Conservation (phyloP, 1,140 invertebrate genomes). For the Heliconius eleuchia region DNA sequence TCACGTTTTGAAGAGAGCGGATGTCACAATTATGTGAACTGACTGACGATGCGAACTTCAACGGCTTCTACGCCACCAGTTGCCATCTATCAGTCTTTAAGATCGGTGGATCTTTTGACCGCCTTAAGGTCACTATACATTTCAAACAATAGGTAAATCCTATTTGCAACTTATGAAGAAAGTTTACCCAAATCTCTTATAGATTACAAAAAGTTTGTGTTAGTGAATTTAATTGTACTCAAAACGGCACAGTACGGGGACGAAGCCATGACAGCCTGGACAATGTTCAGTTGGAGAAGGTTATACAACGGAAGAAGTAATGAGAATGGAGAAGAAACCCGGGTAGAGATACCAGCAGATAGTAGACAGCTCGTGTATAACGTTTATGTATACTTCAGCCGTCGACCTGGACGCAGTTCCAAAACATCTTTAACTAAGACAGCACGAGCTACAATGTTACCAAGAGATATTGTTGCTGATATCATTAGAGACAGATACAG, state of each 20-base stretch:
- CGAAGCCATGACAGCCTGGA: constrained; percentile 77
- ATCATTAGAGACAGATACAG: constrained; percentile 68
- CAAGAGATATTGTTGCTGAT: constrained; percentile 71
- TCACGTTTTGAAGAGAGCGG: constrained; percentile 70
- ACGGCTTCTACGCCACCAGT: constrained; percentile 55
- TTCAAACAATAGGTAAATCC: not conserved
- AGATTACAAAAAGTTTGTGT: not conserved
- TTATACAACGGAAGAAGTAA: constrained; percentile 60
- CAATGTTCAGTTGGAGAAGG: constrained; percentile 77
- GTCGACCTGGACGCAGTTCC: constrained; percentile 66
- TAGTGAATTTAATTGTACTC: constrained; percentile 20
- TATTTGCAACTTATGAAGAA: not conserved
- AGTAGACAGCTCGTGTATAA: constrained; percentile 75
- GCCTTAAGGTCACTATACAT: not conserved
- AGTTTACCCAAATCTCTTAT: not conserved
- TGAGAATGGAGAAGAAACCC: constrained; percentile 54
- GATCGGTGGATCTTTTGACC: constrained; percentile 49
- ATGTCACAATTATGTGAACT: constrained; percentile 66
- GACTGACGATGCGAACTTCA: constrained; percentile 54
- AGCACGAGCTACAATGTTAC: constrained; percentile 71
- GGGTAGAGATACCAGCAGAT: constrained; percentile 68
- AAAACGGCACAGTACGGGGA: constrained; percentile 78
- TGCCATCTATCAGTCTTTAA: constrained; percentile 47
- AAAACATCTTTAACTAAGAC: constrained; percentile 70
- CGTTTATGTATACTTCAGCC: constrained; percentile 73